A percentile compares a stretch with the other conserved stretches of the same genome.
Evolutionary conservation across 2,797 vertebrate genomes (phyloP).

Genomic region (Ctenopoma kingsleyae): DNA sequence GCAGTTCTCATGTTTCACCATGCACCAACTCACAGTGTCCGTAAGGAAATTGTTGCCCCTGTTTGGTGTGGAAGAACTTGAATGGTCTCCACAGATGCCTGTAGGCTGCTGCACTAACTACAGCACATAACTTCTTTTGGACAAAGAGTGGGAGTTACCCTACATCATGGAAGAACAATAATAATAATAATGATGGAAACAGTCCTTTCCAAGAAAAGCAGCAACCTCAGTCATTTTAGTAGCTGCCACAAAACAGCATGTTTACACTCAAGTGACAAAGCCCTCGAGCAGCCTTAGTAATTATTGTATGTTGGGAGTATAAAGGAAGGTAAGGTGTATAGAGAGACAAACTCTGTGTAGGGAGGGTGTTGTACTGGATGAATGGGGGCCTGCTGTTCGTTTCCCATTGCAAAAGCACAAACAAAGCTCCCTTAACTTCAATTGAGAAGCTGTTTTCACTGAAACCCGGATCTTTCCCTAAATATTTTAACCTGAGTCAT

Average conservation of each 20-base stretch:
- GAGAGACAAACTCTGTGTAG: neutral
- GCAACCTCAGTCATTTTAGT: neutral
- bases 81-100: constrained; percentile 4
- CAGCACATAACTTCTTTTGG: neutral
- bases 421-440: too few species aligned
- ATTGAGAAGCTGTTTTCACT: too few species aligned
- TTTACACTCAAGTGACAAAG: neutral
- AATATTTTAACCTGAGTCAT: neutral
- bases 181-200: neutral
- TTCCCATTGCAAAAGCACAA: too few species aligned
- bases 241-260: neutral
- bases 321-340: neutral
- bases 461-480: too few species aligned
- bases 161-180: too few species aligned
- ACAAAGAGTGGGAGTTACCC: neutral
- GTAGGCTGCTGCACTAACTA: neutral
- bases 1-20: neutral
- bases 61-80: constrained; percentile 1
- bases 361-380: too few species aligned
- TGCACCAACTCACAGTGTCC: neutral
- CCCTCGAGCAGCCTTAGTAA: neutral
- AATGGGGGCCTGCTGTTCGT: too few species aligned
- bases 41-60: constrained; percentile 11
- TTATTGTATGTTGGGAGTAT: neutral
- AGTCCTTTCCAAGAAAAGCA: too few species aligned